Evolutionary conservation across 2,797 vertebrate genomes (phyloP), one percentile per base, ranked within the genome.

Genomic region (Artibeus jamaicensis): DNA sequence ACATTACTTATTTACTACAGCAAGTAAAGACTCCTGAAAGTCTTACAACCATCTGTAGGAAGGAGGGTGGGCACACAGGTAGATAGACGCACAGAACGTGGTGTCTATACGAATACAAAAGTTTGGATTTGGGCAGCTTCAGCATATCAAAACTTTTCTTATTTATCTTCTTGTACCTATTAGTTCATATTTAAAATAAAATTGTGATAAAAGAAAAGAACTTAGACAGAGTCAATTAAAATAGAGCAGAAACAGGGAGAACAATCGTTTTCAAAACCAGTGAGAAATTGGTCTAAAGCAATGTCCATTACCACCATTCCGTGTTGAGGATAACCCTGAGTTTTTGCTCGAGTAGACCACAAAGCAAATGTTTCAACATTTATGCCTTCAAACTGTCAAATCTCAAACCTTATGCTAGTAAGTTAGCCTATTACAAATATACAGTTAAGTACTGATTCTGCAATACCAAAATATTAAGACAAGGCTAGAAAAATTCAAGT

Each of bases 181-280:
- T 50, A 83, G 86, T 90, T 86, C 44, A 53, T 9, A 89, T 48
- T 92, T 91, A 76, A 87, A 85, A 65, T 55, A 77, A 89, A 86
- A 91, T 42, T 70, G 42, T 55, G 86, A 88, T 29, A 70, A 19
- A 65, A 34, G 26, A 16, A 71, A 29, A 74, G 68, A 89, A 68
- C 9, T 76, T 70, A 37, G 70, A 34, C 62, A 59, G 8, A 65
- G 26, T 19, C 5, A 37, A 95, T 39, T 93, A 70, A 93, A 85
- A 74, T 59, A 53, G 1, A 91, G 24, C 21, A 59, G 29, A 79
- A 21, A 67, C 6, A 42, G 11, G 15, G 12, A 65, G 4, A 90
- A 62, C 24, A 84, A 50, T 91, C 44, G 24, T 9, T 77, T 73
- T 81, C 70, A 79, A 89, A 89, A 34, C 1, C 34, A 71, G 22